Conservation (phyloP, 2,113 vertebrate genomes). For the Melanerpes aurifrons region DNA sequence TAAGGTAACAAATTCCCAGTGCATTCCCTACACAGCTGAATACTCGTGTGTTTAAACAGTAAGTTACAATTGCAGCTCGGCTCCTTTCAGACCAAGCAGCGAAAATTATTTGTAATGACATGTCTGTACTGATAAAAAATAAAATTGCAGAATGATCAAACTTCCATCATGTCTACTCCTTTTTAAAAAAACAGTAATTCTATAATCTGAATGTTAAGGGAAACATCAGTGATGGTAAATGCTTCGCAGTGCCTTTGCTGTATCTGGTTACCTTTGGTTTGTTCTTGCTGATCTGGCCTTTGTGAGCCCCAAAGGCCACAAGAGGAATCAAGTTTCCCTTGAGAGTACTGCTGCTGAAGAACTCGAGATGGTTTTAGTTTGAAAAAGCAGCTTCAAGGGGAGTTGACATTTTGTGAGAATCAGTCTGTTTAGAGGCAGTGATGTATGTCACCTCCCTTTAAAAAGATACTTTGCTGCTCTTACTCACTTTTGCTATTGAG, state of each 20-base stretch:
- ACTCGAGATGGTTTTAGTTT: background rate
- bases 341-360: background rate
- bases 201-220: background rate
- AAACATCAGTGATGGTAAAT: background rate
- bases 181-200: background rate
- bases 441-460: background rate
- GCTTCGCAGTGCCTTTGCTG: background rate
- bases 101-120: background rate
- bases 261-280: background rate
- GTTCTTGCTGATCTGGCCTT: background rate
- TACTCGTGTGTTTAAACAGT: background rate
- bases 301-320: background rate
- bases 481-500: background rate
- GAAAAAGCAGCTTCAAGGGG: background rate
- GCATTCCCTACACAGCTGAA: background rate
- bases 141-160: conserved; percentile 40
- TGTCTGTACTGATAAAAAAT: conserved; percentile 45
- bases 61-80: background rate
- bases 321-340: background rate
- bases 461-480: background rate
- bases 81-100: background rate
- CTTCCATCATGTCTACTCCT: background rate
- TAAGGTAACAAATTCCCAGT: background rate
- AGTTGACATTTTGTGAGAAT: background rate
- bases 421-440: background rate